Evolutionary conservation across 2,888 invertebrate genomes (phyloP).

Genomic region (Amphimallon solstitiale): DNA sequence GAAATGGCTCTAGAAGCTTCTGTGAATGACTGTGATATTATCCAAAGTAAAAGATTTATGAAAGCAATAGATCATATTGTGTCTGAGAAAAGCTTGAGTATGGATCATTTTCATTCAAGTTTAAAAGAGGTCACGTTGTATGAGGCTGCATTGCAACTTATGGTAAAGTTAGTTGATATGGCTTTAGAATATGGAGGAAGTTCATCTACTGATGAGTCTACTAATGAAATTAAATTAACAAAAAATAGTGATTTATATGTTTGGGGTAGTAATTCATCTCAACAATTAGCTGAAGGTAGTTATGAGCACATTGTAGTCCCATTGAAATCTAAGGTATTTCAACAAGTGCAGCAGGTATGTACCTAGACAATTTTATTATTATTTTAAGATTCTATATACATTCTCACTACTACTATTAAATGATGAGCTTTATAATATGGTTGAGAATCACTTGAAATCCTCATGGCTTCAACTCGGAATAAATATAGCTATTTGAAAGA

Average conservation of each 20-base stretch:
- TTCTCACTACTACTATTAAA: too few species aligned
- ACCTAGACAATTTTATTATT: too few species aligned
- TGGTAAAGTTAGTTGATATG: slow-evolving; percentile 65
- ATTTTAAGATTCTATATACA: too few species aligned
- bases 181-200: slow-evolving; percentile 61
- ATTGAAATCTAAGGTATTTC: slow-evolving; percentile 67
- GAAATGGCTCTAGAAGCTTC: slow-evolving; percentile 67
- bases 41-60: slow-evolving; percentile 56
- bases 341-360: slow-evolving; percentile 67
- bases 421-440: too few species aligned
- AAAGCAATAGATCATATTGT: slow-evolving; percentile 54
- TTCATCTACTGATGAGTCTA: slow-evolving; percentile 19
- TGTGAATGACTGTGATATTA: slow-evolving; percentile 42
- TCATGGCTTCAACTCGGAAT: too few species aligned
- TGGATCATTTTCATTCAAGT: slow-evolving; percentile 38
- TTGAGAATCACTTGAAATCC: too few species aligned
- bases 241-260: slow-evolving; percentile 68
- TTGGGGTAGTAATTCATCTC: slow-evolving; percentile 74
- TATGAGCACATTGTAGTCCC: slow-evolving; percentile 71
- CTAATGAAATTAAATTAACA: slow-evolving; percentile 26
- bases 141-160: slow-evolving; percentile 66
- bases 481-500: too few species aligned
- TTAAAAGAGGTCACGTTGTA: slow-evolving; percentile 59
- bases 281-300: slow-evolving; percentile 70
- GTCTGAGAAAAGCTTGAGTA: slow-evolving; percentile 43